phyloP scores from a whole-genome alignment of 2,797 vertebrate species.

The Bovichtus diacanthus region DNA sequence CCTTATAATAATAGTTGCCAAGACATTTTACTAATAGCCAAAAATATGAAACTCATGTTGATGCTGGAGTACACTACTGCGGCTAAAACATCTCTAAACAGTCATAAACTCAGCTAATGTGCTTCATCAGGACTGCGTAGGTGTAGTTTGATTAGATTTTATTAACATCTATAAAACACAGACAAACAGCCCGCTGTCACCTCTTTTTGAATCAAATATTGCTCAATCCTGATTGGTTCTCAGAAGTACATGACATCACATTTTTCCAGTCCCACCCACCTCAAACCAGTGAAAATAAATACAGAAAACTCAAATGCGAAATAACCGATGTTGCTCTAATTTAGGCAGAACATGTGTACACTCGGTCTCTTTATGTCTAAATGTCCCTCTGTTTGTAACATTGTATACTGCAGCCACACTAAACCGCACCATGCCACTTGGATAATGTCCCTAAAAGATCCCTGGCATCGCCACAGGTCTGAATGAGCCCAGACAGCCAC shows the following conservation, averaged over 20 bases:
- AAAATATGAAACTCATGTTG: neutral
- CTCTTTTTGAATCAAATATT: neutral
- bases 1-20: neutral
- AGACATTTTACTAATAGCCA: no score
- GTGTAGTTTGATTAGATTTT: conserved; percentile 7
- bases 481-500: conserved; percentile 52
- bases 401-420: conserved; percentile 7
- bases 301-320: neutral
- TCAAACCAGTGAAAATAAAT: neutral
- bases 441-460: conserved; percentile 7
- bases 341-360: neutral
- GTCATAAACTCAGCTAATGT: neutral
- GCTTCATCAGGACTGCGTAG: neutral
- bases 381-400: neutral
- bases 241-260: neutral
- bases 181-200: neutral
- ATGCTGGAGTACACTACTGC: neutral
- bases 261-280: neutral
- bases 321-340: neutral
- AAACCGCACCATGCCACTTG: neutral
- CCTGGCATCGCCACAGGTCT: conserved; percentile 24
- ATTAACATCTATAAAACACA: neutral
- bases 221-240: neutral
- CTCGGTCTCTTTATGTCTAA: neutral
- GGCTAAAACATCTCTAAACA: neutral